These are phyloP conservation scores for Drosophila eugracilis DNA, from an alignment of 1,140 invertebrate species.

Conservation along the genomic window DNA sequence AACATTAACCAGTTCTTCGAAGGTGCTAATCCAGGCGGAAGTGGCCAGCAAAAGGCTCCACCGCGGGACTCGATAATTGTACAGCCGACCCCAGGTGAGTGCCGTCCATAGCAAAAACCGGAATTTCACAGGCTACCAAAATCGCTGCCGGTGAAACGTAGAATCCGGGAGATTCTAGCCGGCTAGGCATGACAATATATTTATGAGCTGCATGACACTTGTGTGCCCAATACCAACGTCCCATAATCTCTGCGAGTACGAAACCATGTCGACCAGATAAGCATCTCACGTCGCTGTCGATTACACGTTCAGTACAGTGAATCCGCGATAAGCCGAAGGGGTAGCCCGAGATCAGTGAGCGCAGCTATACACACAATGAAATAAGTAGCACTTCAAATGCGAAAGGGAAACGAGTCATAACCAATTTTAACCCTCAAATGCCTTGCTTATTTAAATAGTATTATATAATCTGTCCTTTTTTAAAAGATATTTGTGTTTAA, in stretches of 20 bases:
- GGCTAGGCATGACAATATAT: slow-evolving; percentile 10
- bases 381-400: too few relatives aligned
- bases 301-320: slow-evolving; percentile 22
- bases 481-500: too few relatives aligned
- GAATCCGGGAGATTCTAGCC: slow-evolving; percentile 20
- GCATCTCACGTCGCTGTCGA: slow-evolving; percentile 30
- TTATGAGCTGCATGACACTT: slow-evolving; percentile 9
- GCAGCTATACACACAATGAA: too few relatives aligned
- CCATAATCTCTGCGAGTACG: slow-evolving; percentile 46
- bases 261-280: slow-evolving; percentile 39
- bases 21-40: slow-evolving; percentile 12
- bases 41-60: slow-evolving; percentile 37
- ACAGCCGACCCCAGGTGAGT: slow-evolving; percentile 78
- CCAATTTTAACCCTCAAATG: too few relatives aligned
- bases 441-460: too few relatives aligned
- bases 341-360: background rate
- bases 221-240: background rate
- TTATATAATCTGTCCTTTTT: too few relatives aligned
- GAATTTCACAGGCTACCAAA: background rate
- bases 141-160: background rate
- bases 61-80: slow-evolving; percentile 75
- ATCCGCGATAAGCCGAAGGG: slow-evolving; percentile 9
- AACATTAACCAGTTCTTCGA: slow-evolving; percentile 79
- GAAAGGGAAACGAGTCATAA: too few relatives aligned
- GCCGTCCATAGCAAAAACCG: background rate